Evolutionary conservation across 2,113 vertebrate genomes (phyloP).

Genomic region (Bubo bubo): DNA sequence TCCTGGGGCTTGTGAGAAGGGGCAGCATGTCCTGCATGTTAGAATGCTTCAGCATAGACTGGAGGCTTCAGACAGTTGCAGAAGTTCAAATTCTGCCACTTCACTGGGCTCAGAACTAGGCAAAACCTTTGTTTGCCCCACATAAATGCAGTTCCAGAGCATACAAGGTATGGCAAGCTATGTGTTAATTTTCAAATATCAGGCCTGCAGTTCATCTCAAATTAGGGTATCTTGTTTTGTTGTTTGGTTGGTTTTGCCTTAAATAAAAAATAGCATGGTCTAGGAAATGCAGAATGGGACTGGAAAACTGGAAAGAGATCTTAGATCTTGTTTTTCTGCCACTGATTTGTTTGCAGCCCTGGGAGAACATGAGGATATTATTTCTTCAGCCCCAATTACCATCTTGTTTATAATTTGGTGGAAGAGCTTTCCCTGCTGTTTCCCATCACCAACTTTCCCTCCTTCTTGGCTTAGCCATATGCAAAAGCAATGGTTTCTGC

Average conservation of each 20-base stretch:
- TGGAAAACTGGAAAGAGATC: neutral
- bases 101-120: neutral
- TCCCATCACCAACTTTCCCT: neutral
- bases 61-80: neutral
- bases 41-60: neutral
- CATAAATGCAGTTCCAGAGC: neutral
- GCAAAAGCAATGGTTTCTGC: neutral
- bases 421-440: constrained; percentile 1
- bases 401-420: neutral
- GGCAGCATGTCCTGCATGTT: neutral
- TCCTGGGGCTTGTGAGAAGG: neutral
- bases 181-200: neutral
- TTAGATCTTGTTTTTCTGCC: neutral
- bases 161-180: neutral
- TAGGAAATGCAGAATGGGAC: neutral
- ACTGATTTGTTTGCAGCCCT: neutral
- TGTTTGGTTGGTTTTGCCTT: neutral
- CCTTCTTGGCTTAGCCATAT: neutral
- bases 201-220: neutral
- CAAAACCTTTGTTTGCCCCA: neutral
- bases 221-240: neutral
- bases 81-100: neutral
- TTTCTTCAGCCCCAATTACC: neutral
- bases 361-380: neutral
- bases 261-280: neutral